Percentiles rank a stretch among this genome's conserved stretches.
Conservation (phyloP, 2,888 invertebrate species). For the Phalera bucephala region DNA sequence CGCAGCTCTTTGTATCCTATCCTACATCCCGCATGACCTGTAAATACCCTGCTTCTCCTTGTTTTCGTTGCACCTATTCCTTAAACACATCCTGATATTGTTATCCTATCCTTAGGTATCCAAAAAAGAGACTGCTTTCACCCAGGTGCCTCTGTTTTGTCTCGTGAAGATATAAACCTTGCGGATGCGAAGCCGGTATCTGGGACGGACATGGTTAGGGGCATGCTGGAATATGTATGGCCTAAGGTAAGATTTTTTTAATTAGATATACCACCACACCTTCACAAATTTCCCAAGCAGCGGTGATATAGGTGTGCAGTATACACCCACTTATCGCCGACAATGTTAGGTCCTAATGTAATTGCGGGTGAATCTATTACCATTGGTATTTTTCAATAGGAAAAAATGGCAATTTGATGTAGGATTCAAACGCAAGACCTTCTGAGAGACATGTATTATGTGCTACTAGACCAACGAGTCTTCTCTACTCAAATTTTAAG, state of each 20-base stretch:
- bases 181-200: constrained; percentile 85
- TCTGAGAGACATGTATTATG: too few relatives aligned
- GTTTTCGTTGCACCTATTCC: constrained; percentile 33
- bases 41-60: constrained; percentile 19
- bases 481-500: too few relatives aligned
- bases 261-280: too few relatives aligned
- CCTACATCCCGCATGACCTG: constrained; percentile 31
- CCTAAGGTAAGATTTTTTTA: constrained; percentile 86
- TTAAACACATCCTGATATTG: constrained; percentile 33
- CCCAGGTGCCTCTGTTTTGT: constrained; percentile 90
- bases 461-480: too few relatives aligned
- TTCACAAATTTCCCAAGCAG: too few relatives aligned
- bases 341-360: too few relatives aligned
- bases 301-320: too few relatives aligned
- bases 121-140: constrained; percentile 94
- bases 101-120: constrained; percentile 73
- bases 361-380: too few relatives aligned
- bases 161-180: constrained; percentile 85
- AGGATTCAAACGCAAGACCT: too few relatives aligned
- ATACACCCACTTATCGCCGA: too few relatives aligned
- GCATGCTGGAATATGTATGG: constrained; percentile 97
- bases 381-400: too few relatives aligned
- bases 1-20: constrained; percentile 56
- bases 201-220: constrained; percentile 90
- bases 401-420: too few relatives aligned